phyloP scores from a whole-genome alignment of 1,140 invertebrate species.

The Diorhabda sublineata region DNA sequence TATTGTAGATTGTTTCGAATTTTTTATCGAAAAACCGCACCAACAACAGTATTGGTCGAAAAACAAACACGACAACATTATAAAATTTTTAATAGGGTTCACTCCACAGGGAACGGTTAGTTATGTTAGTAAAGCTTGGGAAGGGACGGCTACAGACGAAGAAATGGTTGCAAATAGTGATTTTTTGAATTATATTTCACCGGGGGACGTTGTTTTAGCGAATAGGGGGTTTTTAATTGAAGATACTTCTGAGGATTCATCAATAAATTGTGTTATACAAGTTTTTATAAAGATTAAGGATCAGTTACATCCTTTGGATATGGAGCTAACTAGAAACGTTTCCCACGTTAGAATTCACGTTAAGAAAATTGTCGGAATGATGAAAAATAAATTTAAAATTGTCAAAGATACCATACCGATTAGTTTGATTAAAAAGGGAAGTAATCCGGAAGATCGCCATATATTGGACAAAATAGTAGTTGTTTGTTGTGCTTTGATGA shows the following conservation, averaged over 20 bases:
- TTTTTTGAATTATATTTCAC: constrained; percentile 21
- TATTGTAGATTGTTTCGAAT: constrained; percentile 20
- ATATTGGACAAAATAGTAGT: constrained; percentile 11
- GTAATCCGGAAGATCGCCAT: neutral
- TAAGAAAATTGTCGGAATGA: constrained; percentile 7
- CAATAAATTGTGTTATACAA: neutral
- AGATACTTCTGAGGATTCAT: constrained; percentile 1
- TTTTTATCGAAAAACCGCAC: constrained; percentile 22
- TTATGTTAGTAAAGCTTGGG: constrained; percentile 27
- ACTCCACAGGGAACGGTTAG: constrained; percentile 24
- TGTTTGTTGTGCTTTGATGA: constrained; percentile 6
- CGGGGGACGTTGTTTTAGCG: constrained; percentile 24
- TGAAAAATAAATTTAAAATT: constrained; percentile 10
- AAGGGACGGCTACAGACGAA: constrained; percentile 25
- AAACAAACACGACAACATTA: constrained; percentile 27
- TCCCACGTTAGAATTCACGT: constrained; percentile 14
- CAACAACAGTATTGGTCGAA: constrained; percentile 27
- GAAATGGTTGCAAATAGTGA: constrained; percentile 19
- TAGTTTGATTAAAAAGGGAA: constrained; percentile 1
- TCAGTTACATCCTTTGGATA: constrained; percentile 12
- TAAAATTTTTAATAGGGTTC: constrained; percentile 33
- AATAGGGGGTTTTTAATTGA: constrained; percentile 26
- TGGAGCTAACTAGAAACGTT: constrained; percentile 2
- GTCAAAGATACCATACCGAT: constrained; percentile 5
- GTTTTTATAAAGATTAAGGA: constrained; percentile 11